phyloP scores from a whole-genome alignment of 2,888 invertebrate species.

The Napeogenes sylphis region DNA sequence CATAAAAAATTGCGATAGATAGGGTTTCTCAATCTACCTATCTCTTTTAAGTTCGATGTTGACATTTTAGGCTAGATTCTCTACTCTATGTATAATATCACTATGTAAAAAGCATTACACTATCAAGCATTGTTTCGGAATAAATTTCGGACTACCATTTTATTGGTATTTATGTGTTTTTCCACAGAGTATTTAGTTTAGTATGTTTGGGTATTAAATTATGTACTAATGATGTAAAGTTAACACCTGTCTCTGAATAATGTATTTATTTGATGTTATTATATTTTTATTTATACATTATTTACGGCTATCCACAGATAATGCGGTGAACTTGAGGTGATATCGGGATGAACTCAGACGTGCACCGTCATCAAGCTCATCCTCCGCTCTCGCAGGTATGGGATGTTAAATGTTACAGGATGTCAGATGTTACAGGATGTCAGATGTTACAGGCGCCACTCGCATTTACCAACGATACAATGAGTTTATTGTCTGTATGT shows the following conservation, averaged over 20 bases:
- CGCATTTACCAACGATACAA: background rate
- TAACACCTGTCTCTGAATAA: background rate
- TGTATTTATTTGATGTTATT: background rate
- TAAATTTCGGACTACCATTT: too few species aligned
- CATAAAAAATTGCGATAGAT: too few species aligned
- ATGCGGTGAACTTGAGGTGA: constrained; percentile 60
- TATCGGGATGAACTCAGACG: constrained; percentile 75
- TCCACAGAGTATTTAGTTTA: too few species aligned
- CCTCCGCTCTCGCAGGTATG: constrained; percentile 72
- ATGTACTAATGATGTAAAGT: too few species aligned
- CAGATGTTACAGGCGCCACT: background rate
- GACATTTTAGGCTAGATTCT: too few species aligned
- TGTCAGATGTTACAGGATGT: background rate
- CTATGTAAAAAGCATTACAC: too few species aligned
- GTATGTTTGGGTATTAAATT: too few species aligned
- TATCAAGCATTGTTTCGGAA: too few species aligned
- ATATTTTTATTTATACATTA: constrained; percentile 1
- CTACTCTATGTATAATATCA: too few species aligned
- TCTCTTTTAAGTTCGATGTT: too few species aligned
- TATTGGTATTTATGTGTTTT: too few species aligned
- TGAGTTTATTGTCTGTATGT: background rate
- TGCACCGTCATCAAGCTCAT: constrained; percentile 74
- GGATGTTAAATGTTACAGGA: background rate
- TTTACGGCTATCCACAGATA: constrained; percentile 56
- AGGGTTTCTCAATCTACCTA: too few species aligned